Evolutionary conservation across 2,888 invertebrate species (phyloP), one percentile per base, ranked within the genome.

Genomic region (Scaptomyza cyrtandrae): DNA sequence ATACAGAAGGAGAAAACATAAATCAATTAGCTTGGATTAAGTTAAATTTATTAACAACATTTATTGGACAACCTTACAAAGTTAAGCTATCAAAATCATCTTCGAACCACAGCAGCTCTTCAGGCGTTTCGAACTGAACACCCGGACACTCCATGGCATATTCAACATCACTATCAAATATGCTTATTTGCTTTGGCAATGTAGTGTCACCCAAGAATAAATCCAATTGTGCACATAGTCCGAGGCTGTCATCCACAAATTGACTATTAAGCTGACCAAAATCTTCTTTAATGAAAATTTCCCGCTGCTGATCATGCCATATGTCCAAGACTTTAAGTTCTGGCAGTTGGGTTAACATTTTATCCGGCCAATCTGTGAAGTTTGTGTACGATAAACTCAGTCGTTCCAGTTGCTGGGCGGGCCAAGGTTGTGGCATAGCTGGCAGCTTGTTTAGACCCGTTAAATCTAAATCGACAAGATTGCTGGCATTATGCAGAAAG

Each of bases 261-360:
- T 49, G 29, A 2, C 44, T 16, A n/a, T 35, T 48, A 6, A 44
- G 43, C 13, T 70, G 67, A 4, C 3, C 48, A n/a, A 49, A 50
- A 11, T 61, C 50, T n/a, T 80, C 80, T 27, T 78, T 76, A 0
- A 81, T 48, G 27, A 49, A 81, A 7, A 81, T 65, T 49, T 81
- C 76, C 9, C 60, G 64, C n/a, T 56, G 41, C 35, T 54, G 55
- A n/a, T 74, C 39, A 6, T 76, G 68, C 19, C 48, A 48, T 9
- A 82, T 65, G 19, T 81, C 78, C 11, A 81, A 52, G 11, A 67
- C 63, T 6, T 65, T 56, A 0, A 81, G 76, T 9, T 80, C 45
- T 6, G 73, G 60, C 6, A 81, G 13, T 19, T 76, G 61, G 3
- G 49, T 19, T 9, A 80, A n/a, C 45, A 79, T 69, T 33, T 62